Conservation (phyloP, 2,797 vertebrate species). For the Malacoctenus gilli region DNA sequence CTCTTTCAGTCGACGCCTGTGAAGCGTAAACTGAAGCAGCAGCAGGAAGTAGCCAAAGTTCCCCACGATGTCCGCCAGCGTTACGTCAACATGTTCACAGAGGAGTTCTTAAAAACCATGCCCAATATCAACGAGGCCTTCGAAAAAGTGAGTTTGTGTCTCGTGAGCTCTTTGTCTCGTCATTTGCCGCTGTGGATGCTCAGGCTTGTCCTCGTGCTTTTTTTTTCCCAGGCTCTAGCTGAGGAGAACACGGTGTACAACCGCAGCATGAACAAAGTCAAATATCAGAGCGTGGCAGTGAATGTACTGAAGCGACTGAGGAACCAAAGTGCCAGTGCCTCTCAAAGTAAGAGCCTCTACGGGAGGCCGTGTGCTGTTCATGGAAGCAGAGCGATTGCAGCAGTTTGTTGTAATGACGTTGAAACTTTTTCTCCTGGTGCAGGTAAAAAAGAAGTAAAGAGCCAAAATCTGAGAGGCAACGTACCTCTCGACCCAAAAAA, state of each 20-base stretch:
- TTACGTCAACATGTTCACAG: conserved; percentile 82
- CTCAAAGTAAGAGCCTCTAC: conserved; percentile 76
- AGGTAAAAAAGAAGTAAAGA: conserved; percentile 63
- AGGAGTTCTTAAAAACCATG: conserved; percentile 82
- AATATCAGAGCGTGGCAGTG: conserved; percentile 85
- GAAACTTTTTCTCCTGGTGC: conserved; percentile 20
- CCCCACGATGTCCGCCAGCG: conserved; percentile 82
- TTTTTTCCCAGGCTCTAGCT: conserved; percentile 74
- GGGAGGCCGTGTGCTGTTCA: too few species aligned
- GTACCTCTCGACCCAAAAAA: conserved; percentile 68
- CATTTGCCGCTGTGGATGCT: too few species aligned
- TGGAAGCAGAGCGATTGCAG: neutral
- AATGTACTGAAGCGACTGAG: conserved; percentile 86
- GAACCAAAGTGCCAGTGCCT: conserved; percentile 69
- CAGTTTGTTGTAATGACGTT: neutral
- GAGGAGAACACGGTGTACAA: conserved; percentile 86
- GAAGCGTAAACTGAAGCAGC: conserved; percentile 69
- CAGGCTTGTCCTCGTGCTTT: neutral
- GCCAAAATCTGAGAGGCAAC: conserved; percentile 72
- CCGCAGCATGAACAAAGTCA: conserved; percentile 83
- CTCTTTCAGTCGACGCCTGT: conserved; percentile 56
- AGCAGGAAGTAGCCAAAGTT: conserved; percentile 77
- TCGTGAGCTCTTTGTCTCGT: too few species aligned
- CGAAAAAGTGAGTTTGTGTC: conserved; percentile 79
- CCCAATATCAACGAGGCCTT: conserved; percentile 82